Conservation (phyloP, 2,113 vertebrate species). For the Marmota flaviventris region DNA sequence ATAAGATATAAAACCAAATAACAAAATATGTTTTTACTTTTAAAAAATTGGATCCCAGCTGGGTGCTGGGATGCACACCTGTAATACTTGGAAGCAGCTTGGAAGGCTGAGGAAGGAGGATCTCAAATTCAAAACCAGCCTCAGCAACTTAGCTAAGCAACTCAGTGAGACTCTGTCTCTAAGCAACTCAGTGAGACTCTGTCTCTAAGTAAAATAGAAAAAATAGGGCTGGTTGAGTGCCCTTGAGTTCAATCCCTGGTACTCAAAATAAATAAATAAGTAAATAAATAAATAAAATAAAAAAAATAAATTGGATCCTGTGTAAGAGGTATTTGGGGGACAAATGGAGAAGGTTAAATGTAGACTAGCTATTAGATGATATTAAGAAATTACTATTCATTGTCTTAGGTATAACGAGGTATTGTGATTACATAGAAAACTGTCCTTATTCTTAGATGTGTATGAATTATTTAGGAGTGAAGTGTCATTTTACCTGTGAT, state of each 20-base stretch:
- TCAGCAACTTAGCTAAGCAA: too few relatives aligned
- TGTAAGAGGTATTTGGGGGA: not conserved
- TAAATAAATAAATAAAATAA: too few relatives aligned
- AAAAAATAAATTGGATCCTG: not conserved
- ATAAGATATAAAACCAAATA: not conserved
- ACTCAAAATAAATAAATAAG: too few relatives aligned
- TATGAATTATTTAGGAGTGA: not conserved
- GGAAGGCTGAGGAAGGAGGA: too few relatives aligned
- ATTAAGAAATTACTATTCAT: not conserved
- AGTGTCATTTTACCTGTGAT: constrained; percentile 35
- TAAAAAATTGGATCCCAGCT: not conserved
- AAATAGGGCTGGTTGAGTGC: too few relatives aligned
- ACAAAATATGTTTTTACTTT: not conserved
- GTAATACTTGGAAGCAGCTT: too few relatives aligned
- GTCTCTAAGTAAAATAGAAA: too few relatives aligned
- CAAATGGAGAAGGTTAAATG: not conserved
- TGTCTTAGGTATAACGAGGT: not conserved
- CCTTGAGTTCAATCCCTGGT: too few relatives aligned
- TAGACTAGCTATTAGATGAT: not conserved
- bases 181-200: too few relatives aligned
- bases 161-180: too few relatives aligned
- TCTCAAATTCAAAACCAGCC: too few relatives aligned
- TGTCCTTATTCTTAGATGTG: constrained; percentile 5
- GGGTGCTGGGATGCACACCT: too few relatives aligned
- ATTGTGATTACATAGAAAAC: not conserved